Evolutionary conservation across 2,797 vertebrate species (phyloP), one percentile per base, ranked within the genome.

Genomic region (Gallinago solitaria): DNA sequence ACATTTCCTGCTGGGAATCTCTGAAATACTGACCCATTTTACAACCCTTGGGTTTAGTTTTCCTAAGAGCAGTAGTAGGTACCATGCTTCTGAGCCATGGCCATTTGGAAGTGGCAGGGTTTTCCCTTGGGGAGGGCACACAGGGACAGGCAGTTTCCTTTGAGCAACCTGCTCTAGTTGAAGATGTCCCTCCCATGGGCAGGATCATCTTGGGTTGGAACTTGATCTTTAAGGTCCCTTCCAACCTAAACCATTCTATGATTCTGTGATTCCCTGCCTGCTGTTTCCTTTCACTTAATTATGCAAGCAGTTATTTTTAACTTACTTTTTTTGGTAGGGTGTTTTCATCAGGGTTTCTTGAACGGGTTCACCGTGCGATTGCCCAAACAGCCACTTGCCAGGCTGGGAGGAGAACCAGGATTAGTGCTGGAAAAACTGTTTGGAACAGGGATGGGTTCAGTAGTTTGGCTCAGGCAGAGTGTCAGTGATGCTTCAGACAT

Each of bases 41-140:
- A 59, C n/a, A 80, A 4, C 11, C 24, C 7, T 65, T 50, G 35
- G 4, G 14, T 65, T 32, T 33, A 14, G 14, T 37, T 80, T 76
- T 69, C 24, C 4, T 30, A 48, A 48, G 51, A 87, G 51, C n/a
- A 11, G 3, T 63, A 45, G 33, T n/a, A 45, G 27, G 25, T 30
- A 25, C 12, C 7, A 1, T 5, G 16, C 47, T 14, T 86, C 30
- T 68, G 33, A 60, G 57, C 8, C 8, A 1, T 25, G 15, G 5
- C 39, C 2, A 1, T 59, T 14, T 33, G 12, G 5, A 35, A 71
- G n/a, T 28, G 12, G 11, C 54, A 51, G 16, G 32, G 20, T 65
- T 59, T n/a, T 63, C 20, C 30, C 39, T 56, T 41, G 35, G 19
- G 6, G 25, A 2, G 9, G 59, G 11, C 1, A 0, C 21, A 5